Conservation (phyloP, 2,113 vertebrate genomes). For the Tetraodon nigroviridis region DNA sequence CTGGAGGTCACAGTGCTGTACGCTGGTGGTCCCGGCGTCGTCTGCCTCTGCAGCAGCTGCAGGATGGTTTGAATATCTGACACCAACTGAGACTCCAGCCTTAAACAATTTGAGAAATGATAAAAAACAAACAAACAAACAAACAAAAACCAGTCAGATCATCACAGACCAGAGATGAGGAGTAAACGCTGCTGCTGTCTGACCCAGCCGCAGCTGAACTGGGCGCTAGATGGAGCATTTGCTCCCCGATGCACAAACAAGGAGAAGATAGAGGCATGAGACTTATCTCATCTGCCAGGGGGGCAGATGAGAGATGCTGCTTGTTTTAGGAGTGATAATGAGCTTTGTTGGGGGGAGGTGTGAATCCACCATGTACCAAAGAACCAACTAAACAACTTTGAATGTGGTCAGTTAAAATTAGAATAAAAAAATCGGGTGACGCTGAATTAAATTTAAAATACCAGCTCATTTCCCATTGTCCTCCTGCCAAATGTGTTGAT, state of each 20-base stretch:
- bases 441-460: constrained; percentile 34
- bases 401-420: constrained; percentile 47
- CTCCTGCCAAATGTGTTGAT: not conserved
- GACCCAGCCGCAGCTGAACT: constrained; percentile 8
- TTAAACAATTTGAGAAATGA: constrained; percentile 45
- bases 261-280: constrained; percentile 9
- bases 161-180: not conserved
- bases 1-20: constrained; percentile 89
- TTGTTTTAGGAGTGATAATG: constrained; percentile 51
- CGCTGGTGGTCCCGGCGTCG: constrained; percentile 85
- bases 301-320: constrained; percentile 32
- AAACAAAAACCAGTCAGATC: not conserved
- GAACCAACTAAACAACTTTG: constrained; percentile 47
- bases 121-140: not conserved
- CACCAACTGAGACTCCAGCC: constrained; percentile 95
- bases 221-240: constrained; percentile 54
- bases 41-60: constrained; percentile 90
- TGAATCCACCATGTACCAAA: constrained; percentile 49
- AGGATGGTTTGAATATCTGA: constrained; percentile 93
- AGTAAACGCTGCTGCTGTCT: constrained; percentile 8
- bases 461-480: not conserved
- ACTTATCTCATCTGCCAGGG: constrained; percentile 26
- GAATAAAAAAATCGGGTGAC: constrained; percentile 14
- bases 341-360: constrained; percentile 57
- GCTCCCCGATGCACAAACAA: constrained; percentile 23